Evolutionary conservation across 2,113 vertebrate species (phyloP).

Genomic region (Pelvicachromis taeniatus): DNA sequence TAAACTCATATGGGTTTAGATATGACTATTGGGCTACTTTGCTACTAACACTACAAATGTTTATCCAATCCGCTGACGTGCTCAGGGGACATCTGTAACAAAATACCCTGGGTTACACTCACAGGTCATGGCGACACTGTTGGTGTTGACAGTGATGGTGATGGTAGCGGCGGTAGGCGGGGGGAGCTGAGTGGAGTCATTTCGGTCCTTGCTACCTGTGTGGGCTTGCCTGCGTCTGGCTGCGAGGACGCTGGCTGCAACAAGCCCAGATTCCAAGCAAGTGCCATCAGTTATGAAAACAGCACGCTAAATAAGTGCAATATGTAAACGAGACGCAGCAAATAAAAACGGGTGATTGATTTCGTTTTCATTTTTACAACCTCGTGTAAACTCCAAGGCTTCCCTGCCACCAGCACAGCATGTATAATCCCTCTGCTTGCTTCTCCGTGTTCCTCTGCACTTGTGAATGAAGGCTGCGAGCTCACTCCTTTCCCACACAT

Average conservation of each 20-base stretch:
- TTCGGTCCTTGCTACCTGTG: conserved; percentile 15
- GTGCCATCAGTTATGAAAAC: background rate
- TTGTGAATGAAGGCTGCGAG: conserved; percentile 41
- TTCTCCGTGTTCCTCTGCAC: background rate
- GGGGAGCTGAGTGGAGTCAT: background rate
- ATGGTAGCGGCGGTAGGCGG: background rate
- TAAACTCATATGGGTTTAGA: background rate
- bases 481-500: background rate
- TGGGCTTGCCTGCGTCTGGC: conserved; percentile 12
- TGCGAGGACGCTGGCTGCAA: conserved; percentile 17
- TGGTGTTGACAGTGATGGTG: conserved; percentile 23
- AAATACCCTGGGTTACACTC: background rate
- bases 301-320: background rate
- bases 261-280: conserved; percentile 46
- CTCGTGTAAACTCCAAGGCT: background rate
- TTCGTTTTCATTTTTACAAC: background rate
- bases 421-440: background rate
- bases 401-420: background rate
- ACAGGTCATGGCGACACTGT: conserved; percentile 7
- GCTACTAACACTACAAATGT: background rate
- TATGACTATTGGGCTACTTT: background rate
- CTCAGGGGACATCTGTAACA: background rate
- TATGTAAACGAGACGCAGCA: background rate
- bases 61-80: background rate
- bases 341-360: background rate